Percentiles rank a stretch among this genome's conserved stretches.
phyloP scores from a whole-genome alignment of 2,888 invertebrate species.

The Calameuta idolon region DNA sequence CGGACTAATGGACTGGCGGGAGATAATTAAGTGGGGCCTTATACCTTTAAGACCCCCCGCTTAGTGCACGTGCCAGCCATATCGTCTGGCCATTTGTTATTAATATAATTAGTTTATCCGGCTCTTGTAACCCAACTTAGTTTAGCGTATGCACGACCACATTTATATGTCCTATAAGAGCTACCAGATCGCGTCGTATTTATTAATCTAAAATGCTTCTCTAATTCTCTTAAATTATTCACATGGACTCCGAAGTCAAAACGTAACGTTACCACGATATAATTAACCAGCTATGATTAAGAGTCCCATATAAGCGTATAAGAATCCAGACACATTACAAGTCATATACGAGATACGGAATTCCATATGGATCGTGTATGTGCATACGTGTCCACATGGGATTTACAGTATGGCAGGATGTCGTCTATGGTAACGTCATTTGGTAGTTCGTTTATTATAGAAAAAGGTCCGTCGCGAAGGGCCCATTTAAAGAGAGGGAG shows the following conservation, averaged over 20 bases:
- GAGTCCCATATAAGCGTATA: not conserved
- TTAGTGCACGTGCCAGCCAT: constrained; percentile 1
- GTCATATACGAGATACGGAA: not conserved
- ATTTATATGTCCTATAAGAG: not conserved
- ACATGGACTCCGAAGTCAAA: not conserved
- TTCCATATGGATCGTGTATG: not conserved
- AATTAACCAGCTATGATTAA: not conserved
- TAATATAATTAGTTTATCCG: constrained; percentile 1
- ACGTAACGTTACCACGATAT: not conserved
- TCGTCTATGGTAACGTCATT: not conserved
- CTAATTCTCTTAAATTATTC: not conserved
- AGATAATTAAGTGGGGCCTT: constrained; percentile 35
- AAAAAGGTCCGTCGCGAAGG: constrained; percentile 1
- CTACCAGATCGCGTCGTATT: not conserved
- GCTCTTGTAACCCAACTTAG: not conserved
- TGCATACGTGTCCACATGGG: not conserved
- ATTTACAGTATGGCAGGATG: not conserved
- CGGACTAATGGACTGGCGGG: constrained; percentile 34
- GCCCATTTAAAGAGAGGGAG: not conserved
- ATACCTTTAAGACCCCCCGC: constrained; percentile 11
- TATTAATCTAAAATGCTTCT: not conserved
- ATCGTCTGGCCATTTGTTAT: constrained; percentile 3
- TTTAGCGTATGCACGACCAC: not conserved
- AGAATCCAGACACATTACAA: not conserved
- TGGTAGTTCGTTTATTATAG: constrained; percentile 24